These are phyloP conservation scores for Drosophila prolongata DNA, from an alignment of 2,888 invertebrate genomes.

Conservation along the genomic window DNA sequence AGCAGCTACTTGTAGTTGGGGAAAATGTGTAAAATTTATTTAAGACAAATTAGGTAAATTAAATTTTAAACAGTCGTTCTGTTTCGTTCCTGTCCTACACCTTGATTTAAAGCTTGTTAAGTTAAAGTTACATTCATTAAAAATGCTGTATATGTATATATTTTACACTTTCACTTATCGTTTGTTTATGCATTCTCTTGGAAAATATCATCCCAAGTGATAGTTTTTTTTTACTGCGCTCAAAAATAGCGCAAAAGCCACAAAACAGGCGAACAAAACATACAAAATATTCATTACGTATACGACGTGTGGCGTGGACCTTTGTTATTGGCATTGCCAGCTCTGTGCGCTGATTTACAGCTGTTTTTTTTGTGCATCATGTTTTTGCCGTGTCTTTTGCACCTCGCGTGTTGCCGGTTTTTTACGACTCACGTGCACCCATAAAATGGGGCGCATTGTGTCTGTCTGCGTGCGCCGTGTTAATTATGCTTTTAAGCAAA, in stretches of 20 bases:
- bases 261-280: conserved; percentile 47
- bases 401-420: conserved; percentile 53
- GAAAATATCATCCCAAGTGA: neutral
- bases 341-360: conserved; percentile 64
- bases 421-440: conserved; percentile 69
- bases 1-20: too few species aligned
- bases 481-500: conserved; percentile 80
- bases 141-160: neutral
- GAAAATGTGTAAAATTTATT: too few species aligned
- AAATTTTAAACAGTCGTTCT: too few species aligned
- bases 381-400: conserved; percentile 50
- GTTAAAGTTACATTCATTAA: neutral
- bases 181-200: neutral
- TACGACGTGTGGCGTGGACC: conserved; percentile 44
- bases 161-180: neutral
- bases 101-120: too few species aligned
- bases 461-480: conserved; percentile 42
- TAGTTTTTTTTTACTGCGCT: neutral
- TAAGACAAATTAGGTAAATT: too few species aligned
- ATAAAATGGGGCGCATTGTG: conserved; percentile 50
- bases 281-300: conserved; percentile 56
- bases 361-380: conserved; percentile 36
- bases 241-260: conserved; percentile 13
- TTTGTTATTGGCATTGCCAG: conserved; percentile 31
- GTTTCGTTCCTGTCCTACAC: too few species aligned